Conservation (phyloP, 2,797 vertebrate genomes). For the Pseudomugil tenellus region DNA sequence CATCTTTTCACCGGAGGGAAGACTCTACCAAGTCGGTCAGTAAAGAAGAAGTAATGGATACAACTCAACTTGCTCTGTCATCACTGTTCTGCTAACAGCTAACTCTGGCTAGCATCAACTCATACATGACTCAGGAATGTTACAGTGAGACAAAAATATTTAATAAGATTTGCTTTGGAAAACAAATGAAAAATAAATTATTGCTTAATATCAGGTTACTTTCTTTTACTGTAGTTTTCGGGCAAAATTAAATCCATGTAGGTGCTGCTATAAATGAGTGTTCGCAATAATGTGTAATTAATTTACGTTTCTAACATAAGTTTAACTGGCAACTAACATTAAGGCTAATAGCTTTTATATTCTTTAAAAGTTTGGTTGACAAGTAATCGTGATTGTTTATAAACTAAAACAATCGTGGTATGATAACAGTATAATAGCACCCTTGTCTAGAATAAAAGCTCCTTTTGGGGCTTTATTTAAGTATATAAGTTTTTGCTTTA, state of each 20-base stretch:
- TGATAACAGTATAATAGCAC: background rate
- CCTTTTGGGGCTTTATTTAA: background rate
- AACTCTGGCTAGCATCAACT: slow-evolving; percentile 28
- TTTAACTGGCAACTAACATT: no score
- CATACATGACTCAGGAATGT: slow-evolving; percentile 1
- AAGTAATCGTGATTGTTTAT: background rate
- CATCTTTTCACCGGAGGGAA: slow-evolving; percentile 92
- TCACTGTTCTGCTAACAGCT: slow-evolving; percentile 60
- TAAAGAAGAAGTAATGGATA: slow-evolving; percentile 18
- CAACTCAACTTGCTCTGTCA: slow-evolving; percentile 56
- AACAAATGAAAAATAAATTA: no score
- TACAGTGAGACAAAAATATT: background rate
- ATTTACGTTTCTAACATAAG: no score
- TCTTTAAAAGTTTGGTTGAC: background rate
- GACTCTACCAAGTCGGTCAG: slow-evolving; percentile 95
- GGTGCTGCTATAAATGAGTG: background rate
- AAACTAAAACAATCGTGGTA: background rate
- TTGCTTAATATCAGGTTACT: no score
- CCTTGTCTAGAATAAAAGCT: no score
- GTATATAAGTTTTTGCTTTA: background rate
- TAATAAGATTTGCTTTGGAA: background rate
- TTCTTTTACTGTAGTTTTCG: background rate
- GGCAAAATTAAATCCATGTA: background rate
- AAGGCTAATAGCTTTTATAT: no score
- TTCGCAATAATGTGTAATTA: background rate